phyloP scores from a whole-genome alignment of 2,888 invertebrate genomes.

The Mesoligia furuncula region DNA sequence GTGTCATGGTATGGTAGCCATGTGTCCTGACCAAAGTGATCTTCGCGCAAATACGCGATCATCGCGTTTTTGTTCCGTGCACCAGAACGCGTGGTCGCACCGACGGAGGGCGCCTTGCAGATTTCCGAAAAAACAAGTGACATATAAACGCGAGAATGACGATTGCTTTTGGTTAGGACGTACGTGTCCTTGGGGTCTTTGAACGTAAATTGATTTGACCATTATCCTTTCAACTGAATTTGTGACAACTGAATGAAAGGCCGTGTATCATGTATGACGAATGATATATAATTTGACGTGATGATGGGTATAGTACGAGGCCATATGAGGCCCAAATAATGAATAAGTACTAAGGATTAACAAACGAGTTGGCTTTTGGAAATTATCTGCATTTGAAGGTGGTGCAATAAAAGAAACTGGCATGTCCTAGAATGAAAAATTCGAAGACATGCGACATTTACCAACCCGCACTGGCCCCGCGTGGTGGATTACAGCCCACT shows the following conservation, averaged over 20 bases:
- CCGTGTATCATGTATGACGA: background rate
- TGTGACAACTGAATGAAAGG: slow-evolving; percentile 1
- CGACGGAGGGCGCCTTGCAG: background rate
- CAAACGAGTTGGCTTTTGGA: background rate
- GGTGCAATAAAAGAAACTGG: background rate
- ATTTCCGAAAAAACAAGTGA: background rate
- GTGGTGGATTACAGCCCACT: too few species aligned
- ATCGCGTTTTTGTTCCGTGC: background rate
- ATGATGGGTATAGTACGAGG: background rate
- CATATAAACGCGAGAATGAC: background rate
- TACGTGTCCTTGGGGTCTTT: background rate
- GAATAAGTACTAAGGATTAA: background rate
- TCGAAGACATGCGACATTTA: too few species aligned
- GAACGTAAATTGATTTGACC: slow-evolving; percentile 2
- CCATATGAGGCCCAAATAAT: background rate
- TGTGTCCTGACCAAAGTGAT: background rate
- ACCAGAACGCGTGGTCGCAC: background rate
- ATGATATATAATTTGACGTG: slow-evolving; percentile 6
- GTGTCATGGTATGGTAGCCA: slow-evolving; percentile 1
- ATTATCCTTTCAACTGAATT: background rate
- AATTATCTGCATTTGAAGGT: background rate
- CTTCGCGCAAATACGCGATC: background rate
- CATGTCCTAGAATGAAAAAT: too few species aligned
- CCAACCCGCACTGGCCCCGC: too few species aligned
- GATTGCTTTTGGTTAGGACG: background rate